A percentile compares a stretch with the other conserved stretches of the same genome.
Evolutionary conservation across 2,888 invertebrate genomes (phyloP).

Genomic region (Apodemia mormo): DNA sequence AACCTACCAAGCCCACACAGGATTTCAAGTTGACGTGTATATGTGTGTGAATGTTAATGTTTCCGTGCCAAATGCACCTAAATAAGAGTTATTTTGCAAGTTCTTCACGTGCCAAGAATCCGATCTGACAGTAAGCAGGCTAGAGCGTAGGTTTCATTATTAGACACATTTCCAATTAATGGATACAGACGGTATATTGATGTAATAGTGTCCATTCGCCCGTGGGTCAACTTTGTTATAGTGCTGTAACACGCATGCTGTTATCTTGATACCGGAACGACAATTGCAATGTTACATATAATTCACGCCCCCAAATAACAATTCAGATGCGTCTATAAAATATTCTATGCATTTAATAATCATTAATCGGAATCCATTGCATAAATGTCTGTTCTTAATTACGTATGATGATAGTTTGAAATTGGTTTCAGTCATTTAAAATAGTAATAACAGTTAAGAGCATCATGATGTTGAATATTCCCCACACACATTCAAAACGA

Average conservation of each 20-base stretch:
- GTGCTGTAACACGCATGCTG: conserved; percentile 55
- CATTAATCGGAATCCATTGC: conserved; percentile 35
- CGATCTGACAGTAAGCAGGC: conserved; percentile 24
- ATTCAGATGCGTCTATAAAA: conserved; percentile 20
- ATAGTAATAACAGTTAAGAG: conserved; percentile 1
- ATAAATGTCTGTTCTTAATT: conserved; percentile 26
- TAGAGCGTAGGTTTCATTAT: conserved; percentile 32
- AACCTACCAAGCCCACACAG: conserved; percentile 9
- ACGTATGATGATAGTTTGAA: conserved; percentile 20
- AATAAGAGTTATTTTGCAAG: background rate
- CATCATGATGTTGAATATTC: background rate
- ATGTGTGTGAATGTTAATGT: conserved; percentile 7
- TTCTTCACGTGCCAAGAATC: conserved; percentile 15
- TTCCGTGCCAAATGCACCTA: conserved; percentile 6
- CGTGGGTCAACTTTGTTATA: conserved; percentile 48
- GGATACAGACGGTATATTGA: conserved; percentile 39
- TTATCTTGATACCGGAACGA: conserved; percentile 53
- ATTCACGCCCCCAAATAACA: conserved; percentile 49
- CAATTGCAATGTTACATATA: conserved; percentile 47
- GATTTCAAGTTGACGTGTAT: conserved; percentile 5
- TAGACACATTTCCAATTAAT: conserved; percentile 34
- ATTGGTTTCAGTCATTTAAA: conserved; percentile 13
- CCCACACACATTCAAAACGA: background rate
- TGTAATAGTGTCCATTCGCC: conserved; percentile 51
- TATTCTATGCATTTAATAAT: conserved; percentile 41